Evolutionary conservation across 2,797 vertebrate genomes (phyloP).

Genomic region (Onychomys arenicola): DNA sequence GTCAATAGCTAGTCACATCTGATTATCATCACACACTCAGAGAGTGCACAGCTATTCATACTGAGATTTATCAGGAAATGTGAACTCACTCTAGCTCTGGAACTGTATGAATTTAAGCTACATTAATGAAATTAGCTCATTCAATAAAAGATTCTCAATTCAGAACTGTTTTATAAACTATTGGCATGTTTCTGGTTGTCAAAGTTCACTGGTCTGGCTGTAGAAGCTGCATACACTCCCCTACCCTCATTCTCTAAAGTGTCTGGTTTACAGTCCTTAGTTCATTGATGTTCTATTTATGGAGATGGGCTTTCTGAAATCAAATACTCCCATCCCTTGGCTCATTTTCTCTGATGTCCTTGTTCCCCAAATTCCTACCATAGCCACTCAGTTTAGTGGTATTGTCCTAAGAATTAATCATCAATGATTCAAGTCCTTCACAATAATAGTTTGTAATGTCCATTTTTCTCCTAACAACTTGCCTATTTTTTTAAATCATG

Average conservation of each 20-base stretch:
- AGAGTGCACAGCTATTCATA: not conserved
- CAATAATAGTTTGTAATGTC: not conserved
- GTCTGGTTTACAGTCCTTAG: fast-evolving
- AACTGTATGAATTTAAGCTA: not conserved
- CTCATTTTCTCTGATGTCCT: not conserved
- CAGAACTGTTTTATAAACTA: not conserved
- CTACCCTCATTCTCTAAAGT: no score
- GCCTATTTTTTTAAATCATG: not conserved
- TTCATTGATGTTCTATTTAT: not conserved
- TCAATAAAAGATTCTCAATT: not conserved
- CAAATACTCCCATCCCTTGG: fast-evolving
- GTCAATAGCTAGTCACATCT: slow-evolving; percentile 13
- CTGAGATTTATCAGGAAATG: not conserved
- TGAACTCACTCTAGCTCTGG: not conserved
- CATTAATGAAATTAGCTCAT: not conserved
- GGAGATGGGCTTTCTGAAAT: not conserved
- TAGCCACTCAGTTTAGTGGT: fast-evolving
- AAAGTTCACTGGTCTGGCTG: not conserved
- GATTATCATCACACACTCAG: not conserved
- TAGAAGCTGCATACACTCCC: no score
- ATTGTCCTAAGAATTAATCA: not conserved
- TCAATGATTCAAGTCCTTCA: not conserved
- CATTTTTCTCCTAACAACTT: not conserved
- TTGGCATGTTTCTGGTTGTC: not conserved
- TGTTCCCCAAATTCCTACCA: fast-evolving